Conservation (phyloP, 2,797 vertebrate species). For the Mormyrops attenuatus region DNA sequence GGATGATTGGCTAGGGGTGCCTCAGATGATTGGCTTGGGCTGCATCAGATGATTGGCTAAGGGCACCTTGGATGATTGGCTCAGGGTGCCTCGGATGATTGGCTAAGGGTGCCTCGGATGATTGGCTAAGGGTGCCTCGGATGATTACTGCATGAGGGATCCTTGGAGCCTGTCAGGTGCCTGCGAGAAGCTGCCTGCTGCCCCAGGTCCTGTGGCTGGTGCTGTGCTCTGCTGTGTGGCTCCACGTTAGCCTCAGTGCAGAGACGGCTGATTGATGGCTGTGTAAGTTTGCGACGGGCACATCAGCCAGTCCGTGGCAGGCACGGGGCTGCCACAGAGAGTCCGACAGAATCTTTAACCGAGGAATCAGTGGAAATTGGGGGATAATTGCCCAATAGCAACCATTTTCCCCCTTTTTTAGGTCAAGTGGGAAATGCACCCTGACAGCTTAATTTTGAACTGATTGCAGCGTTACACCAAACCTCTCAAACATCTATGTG, state of each 20-base stretch:
- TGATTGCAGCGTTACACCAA: not conserved
- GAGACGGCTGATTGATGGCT: not conserved
- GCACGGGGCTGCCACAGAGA: not conserved
- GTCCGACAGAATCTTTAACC: not conserved
- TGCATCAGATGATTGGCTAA: not conserved
- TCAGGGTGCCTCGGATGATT: not conserved
- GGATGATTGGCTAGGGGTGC: not conserved
- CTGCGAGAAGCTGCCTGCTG: not conserved
- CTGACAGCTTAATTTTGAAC: constrained; percentile 7
- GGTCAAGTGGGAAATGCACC: not conserved
- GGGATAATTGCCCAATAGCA: not conserved
- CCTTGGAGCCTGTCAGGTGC: not conserved
- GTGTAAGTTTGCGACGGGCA: not conserved
- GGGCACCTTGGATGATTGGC: not conserved
- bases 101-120: not conserved
- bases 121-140: not conserved
- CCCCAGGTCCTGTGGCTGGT: not conserved
- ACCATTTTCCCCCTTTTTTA: not conserved
- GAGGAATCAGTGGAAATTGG: not conserved
- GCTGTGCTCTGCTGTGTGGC: not conserved
- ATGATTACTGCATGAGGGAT: not conserved
- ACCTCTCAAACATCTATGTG: not conserved
- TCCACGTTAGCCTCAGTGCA: not conserved
- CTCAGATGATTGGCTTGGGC: not conserved
- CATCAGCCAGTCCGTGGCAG: not conserved